phyloP scores from a whole-genome alignment of 1,140 invertebrate species.

The Drosophila sucinea region DNA sequence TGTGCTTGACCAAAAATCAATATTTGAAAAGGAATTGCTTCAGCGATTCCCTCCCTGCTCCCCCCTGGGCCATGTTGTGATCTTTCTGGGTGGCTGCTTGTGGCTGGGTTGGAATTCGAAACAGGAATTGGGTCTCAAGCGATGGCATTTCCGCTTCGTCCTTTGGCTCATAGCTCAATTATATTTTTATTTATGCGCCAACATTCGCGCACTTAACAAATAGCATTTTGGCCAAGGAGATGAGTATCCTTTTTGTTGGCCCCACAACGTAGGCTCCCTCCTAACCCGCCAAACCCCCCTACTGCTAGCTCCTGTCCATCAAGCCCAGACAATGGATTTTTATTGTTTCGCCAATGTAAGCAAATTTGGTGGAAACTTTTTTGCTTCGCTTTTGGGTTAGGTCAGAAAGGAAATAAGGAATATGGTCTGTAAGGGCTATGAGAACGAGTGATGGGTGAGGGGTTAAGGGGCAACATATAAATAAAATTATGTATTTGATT shows the following conservation, averaged over 20 bases:
- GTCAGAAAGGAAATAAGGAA: not conserved
- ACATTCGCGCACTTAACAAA: constrained; percentile 77
- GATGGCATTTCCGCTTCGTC: not conserved
- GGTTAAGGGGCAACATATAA: constrained; percentile 29
- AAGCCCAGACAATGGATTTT: constrained; percentile 65
- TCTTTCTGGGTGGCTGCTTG: constrained; percentile 7
- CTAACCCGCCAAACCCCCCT: not conserved
- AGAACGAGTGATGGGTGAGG: not conserved
- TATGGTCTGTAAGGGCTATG: not conserved
- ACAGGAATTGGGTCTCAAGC: too few species aligned
- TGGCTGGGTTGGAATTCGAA: not conserved
- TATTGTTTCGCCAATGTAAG: constrained; percentile 76
- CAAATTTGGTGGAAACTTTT: constrained; percentile 67
- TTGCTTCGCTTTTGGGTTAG: constrained; percentile 1
- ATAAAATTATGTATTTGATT: constrained; percentile 57
- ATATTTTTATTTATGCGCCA: constrained; percentile 79
- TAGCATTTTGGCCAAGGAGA: constrained; percentile 38
- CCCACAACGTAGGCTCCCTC: too few species aligned
- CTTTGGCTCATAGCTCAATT: constrained; percentile 56
- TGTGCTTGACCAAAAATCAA: constrained; percentile 64
- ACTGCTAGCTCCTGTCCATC: not conserved
- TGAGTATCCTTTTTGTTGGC: constrained; percentile 50
- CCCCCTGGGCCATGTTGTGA: constrained; percentile 40
- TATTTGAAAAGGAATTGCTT: constrained; percentile 36
- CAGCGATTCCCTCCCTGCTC: constrained; percentile 7